Evolutionary conservation across 1,140 invertebrate genomes (phyloP).

Genomic region (Achatina immaculata): DNA sequence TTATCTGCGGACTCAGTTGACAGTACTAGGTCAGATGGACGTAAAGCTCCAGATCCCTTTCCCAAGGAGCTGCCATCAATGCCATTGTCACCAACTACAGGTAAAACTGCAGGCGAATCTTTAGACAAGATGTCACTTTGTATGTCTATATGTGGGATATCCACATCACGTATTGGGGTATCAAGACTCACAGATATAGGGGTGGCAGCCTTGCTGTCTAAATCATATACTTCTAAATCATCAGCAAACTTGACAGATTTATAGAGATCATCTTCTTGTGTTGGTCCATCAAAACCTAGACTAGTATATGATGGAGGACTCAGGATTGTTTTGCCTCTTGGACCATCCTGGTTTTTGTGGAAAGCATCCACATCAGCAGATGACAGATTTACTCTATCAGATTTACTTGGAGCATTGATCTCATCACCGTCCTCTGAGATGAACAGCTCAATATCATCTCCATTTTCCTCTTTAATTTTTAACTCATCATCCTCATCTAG

Average conservation of each 20-base stretch:
- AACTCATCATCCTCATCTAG: neutral
- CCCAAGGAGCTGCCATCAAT: neutral
- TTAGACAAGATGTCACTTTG: neutral
- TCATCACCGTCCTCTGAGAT: neutral
- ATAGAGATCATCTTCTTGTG: conserved; percentile 11
- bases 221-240: conserved; percentile 20
- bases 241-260: conserved; percentile 28
- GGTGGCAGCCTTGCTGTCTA: neutral
- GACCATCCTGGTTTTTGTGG: neutral
- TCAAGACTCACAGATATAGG: conserved; percentile 17
- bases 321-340: neutral
- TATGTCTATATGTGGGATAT: neutral
- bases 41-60: neutral
- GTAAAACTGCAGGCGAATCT: conserved; percentile 5
- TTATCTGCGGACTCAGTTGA: neutral
- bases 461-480: neutral
- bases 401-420: neutral
- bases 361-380: neutral
- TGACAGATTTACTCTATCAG: neutral
- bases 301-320: neutral
- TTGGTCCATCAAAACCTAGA: neutral
- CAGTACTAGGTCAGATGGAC: neutral
- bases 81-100: neutral
- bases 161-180: neutral
- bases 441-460: neutral